Conservation (phyloP, 2,113 vertebrate species). For the Microcebus griseorufus region DNA sequence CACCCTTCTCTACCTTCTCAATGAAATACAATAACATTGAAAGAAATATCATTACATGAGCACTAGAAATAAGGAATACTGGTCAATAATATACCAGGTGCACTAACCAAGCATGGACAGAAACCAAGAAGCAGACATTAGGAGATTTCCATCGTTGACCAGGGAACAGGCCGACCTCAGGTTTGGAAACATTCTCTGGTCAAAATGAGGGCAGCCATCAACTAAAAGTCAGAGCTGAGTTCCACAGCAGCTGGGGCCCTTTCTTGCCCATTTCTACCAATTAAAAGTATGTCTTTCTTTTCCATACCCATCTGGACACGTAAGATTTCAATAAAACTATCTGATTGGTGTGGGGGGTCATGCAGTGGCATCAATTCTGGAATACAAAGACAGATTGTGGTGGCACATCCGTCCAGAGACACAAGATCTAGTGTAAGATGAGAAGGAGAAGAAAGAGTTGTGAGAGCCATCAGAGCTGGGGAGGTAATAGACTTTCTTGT, state of each 20-base stretch:
- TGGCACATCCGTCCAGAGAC: background rate
- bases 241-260: background rate
- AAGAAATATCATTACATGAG: background rate
- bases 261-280: background rate
- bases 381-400: background rate
- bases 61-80: background rate
- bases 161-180: background rate
- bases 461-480: background rate
- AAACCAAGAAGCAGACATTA: background rate
- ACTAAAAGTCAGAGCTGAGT: background rate
- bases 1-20: background rate
- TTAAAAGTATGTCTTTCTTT: background rate
- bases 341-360: background rate
- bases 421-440: background rate
- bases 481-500: background rate
- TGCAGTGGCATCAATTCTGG: background rate
- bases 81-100: background rate
- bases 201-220: background rate
- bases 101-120: background rate
- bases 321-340: background rate
- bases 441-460: slow-evolving; percentile 15
- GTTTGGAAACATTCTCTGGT: background rate
- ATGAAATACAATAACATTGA: background rate
- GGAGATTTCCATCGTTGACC: background rate
- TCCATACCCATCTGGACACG: background rate